phyloP scores from a whole-genome alignment of 2,113 vertebrate genomes.

The Numenius arquata region DNA sequence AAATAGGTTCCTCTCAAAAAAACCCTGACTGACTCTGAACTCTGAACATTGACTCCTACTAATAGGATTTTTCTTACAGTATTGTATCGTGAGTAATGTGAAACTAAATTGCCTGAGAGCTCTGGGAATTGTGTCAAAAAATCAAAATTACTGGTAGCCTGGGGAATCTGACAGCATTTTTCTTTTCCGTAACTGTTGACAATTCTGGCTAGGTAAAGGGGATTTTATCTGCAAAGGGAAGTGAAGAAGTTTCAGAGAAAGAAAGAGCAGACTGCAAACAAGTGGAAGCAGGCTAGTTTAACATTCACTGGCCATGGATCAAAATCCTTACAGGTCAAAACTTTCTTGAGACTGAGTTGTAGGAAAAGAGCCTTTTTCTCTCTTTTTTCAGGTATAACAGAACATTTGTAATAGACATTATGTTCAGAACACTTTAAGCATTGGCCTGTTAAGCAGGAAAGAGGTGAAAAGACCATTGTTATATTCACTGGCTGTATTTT shows the following conservation, averaged over 20 bases:
- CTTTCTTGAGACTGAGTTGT: neutral
- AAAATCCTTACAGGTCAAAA: neutral
- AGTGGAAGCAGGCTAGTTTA: neutral
- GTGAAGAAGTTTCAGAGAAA: neutral
- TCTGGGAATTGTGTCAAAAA: neutral
- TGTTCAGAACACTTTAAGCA: neutral
- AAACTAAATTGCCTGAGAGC: neutral
- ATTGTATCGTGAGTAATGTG: neutral
- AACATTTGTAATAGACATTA: neutral
- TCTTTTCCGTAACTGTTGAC: neutral
- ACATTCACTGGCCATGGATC: neutral
- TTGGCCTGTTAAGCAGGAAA: neutral
- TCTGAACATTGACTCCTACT: neutral
- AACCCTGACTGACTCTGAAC: neutral
- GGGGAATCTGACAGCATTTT: neutral
- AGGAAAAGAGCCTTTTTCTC: neutral
- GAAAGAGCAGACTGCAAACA: neutral
- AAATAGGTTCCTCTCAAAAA: neutral
- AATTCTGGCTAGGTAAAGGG: neutral
- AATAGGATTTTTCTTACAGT: neutral
- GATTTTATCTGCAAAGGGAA: neutral
- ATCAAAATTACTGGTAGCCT: neutral
- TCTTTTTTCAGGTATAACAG: neutral
- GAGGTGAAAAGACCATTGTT: neutral
- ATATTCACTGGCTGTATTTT: neutral